Evolutionary conservation across 64 coral and sea anemone species (phyloP).

Genomic region (Montipora sp.): DNA sequence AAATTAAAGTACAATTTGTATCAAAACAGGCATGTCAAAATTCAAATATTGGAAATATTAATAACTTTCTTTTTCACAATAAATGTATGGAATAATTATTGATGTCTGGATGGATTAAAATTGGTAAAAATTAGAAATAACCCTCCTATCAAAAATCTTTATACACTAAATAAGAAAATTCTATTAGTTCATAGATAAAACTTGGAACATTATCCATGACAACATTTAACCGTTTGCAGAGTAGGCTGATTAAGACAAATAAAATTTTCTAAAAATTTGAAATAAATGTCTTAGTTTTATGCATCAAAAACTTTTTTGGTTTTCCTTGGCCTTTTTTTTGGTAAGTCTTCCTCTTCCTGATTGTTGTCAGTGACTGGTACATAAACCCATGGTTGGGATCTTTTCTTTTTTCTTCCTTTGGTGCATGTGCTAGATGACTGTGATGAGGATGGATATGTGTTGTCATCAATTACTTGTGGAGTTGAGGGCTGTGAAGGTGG

Average conservation of each 20-base stretch:
- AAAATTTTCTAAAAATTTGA: not conserved
- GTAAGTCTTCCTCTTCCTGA: not conserved
- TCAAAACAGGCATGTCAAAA: constrained; percentile 56
- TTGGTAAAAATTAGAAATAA: not conserved
- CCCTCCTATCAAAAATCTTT: constrained; percentile 6
- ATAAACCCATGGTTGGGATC: constrained; percentile 9
- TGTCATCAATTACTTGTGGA: not conserved
- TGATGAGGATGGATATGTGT: not conserved
- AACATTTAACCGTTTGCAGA: not conserved
- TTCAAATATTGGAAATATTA: constrained; percentile 56
- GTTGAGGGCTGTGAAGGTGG: constrained; percentile 50
- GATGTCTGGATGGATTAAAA: constrained; percentile 12
- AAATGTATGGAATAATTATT: constrained; percentile 4
- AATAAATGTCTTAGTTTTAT: not conserved
- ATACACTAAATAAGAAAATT: constrained; percentile 28
- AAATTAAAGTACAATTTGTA: constrained; percentile 46
- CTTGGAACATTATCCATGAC: not conserved
- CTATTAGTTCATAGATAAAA: constrained; percentile 20
- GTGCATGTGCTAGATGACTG: constrained; percentile 8
- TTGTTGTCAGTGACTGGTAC: constrained; percentile 4
- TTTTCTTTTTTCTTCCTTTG: constrained; percentile 18
- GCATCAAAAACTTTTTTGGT: constrained; percentile 42
- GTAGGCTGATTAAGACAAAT: not conserved
- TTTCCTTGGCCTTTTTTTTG: constrained; percentile 37
- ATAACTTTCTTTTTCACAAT: not conserved